phyloP scores from a whole-genome alignment of 2,113 vertebrate species.

The Acinonyx jubatus region DNA sequence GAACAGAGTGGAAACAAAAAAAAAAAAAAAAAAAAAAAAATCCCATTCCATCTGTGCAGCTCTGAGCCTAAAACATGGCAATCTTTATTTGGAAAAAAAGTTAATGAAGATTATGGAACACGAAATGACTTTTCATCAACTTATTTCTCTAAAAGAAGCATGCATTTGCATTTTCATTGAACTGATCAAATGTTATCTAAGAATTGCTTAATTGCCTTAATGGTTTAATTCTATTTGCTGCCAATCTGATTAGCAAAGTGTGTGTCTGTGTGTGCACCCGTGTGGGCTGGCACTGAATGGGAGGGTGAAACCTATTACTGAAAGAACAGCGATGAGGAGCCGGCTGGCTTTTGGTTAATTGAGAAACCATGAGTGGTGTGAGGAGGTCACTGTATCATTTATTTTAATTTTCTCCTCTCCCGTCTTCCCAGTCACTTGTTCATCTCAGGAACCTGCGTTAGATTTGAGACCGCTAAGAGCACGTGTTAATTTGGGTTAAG shows the following conservation, averaged over 20 bases:
- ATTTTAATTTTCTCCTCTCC: conserved; percentile 73
- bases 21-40: neutral
- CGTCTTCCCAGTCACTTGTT: conserved; percentile 71
- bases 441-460: conserved; percentile 76
- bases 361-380: conserved; percentile 71
- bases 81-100: conserved; percentile 60
- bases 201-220: conserved; percentile 86
- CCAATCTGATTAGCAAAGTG: conserved; percentile 86
- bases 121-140: conserved; percentile 63
- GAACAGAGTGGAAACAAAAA: neutral
- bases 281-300: conserved; percentile 58
- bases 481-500: conserved; percentile 86
- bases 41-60: neutral
- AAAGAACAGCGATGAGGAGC: conserved; percentile 34
- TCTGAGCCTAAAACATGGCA: conserved; percentile 5
- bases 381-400: conserved; percentile 72
- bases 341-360: conserved; percentile 48
- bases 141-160: conserved; percentile 73
- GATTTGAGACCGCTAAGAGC: conserved; percentile 81
- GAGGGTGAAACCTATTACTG: conserved; percentile 73
- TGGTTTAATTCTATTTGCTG: conserved; percentile 88
- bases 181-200: conserved; percentile 85
- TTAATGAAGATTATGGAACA: conserved; percentile 55
- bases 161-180: conserved; percentile 84
- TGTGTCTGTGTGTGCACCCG: conserved; percentile 54